Conservation (phyloP, 2,797 vertebrate species). For the Taenioides sp. region DNA sequence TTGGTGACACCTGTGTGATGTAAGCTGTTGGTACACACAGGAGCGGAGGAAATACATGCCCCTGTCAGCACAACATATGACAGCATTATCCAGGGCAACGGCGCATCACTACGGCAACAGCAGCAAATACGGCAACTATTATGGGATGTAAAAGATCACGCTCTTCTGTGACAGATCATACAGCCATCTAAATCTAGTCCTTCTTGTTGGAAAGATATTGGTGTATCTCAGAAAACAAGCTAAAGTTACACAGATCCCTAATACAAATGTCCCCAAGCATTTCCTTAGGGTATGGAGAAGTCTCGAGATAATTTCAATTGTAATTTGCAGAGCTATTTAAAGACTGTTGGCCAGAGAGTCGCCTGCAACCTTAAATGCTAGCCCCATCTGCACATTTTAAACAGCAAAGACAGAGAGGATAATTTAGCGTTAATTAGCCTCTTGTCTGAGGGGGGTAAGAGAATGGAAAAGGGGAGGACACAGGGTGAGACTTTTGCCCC, state of each 20-base stretch:
- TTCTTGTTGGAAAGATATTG: slow-evolving; percentile 11
- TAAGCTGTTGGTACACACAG: slow-evolving; percentile 59
- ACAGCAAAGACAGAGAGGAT: slow-evolving; percentile 42
- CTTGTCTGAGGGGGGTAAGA: slow-evolving; percentile 49
- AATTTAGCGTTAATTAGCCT: slow-evolving; percentile 67
- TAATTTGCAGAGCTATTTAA: slow-evolving; percentile 48
- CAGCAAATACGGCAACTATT: slow-evolving; percentile 42
- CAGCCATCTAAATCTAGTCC: slow-evolving; percentile 24
- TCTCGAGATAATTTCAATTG: slow-evolving; percentile 29
- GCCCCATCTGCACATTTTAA: slow-evolving; percentile 46
- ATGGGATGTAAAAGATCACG: slow-evolving; percentile 59
- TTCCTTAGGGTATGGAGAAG: slow-evolving; percentile 15
- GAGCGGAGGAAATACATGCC: slow-evolving; percentile 57
- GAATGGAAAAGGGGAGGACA: slow-evolving; percentile 29
- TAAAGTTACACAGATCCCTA: background rate
- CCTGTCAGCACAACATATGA: slow-evolving; percentile 77
- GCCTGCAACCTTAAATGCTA: slow-evolving; percentile 44
- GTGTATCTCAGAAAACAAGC: slow-evolving; percentile 8
- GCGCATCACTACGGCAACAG: slow-evolving; percentile 65
- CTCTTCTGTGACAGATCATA: slow-evolving; percentile 41
- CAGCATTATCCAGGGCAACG: slow-evolving; percentile 77
- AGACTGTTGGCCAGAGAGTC: slow-evolving; percentile 19
- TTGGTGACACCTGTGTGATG: slow-evolving; percentile 34
- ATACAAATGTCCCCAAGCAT: slow-evolving; percentile 9
- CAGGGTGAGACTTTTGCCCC: slow-evolving; percentile 39